Evolutionary conservation across 2,888 invertebrate genomes (phyloP).

Genomic region (Seira musarum): DNA sequence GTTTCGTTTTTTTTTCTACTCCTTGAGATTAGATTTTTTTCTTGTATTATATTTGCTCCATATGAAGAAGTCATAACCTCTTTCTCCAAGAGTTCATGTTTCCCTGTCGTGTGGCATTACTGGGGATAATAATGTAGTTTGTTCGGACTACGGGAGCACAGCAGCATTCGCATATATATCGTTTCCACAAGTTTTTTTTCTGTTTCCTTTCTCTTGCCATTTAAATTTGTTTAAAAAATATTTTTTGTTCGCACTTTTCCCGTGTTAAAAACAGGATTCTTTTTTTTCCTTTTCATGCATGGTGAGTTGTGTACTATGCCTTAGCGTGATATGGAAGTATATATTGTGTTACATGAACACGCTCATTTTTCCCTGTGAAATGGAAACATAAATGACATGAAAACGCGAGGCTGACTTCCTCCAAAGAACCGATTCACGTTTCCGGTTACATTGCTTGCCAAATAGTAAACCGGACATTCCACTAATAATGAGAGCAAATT

Average conservation of each 20-base stretch:
- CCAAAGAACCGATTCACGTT: constrained; percentile 52
- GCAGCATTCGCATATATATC: too few species aligned
- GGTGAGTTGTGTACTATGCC: background rate
- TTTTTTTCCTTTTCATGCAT: too few species aligned
- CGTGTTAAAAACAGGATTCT: background rate
- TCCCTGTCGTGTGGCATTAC: background rate
- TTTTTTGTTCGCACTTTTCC: constrained; percentile 48
- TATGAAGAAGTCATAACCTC: background rate
- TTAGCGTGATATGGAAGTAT: background rate
- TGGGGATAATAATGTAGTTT: background rate
- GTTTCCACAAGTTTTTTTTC: background rate
- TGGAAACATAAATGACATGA: constrained; percentile 58
- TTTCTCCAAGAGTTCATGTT: background rate
- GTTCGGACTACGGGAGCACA: too few species aligned
- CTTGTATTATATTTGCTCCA: too few species aligned
- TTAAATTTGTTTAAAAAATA: constrained; percentile 42
- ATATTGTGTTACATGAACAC: constrained; percentile 31
- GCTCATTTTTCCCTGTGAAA: constrained; percentile 45
- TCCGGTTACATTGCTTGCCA: constrained; percentile 58
- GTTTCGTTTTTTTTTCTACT: background rate
- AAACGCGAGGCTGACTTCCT: constrained; percentile 57
- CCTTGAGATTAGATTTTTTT: too few species aligned
- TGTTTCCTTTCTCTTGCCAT: constrained; percentile 30
- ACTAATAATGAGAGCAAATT: constrained; percentile 60
- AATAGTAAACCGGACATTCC: constrained; percentile 54